Evolutionary conservation across 1,140 invertebrate species (phyloP), one percentile per base, ranked within the genome.

Genomic region (Gryon sp.): DNA sequence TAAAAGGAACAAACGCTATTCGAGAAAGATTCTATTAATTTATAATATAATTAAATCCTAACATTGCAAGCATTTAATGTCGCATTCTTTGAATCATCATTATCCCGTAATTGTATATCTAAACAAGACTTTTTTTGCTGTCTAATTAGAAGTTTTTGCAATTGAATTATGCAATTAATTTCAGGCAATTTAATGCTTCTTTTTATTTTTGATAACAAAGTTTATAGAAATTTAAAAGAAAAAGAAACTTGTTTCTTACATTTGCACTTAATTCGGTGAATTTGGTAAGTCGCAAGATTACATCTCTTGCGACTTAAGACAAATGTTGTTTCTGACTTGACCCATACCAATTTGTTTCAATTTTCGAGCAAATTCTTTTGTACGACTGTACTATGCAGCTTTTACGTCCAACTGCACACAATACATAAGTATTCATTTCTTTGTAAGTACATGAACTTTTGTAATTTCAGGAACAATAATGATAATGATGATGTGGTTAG

Each of bases 361-460:
- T 69, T 69, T 69, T 50, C 65, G 15, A 69, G 50, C 32, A 59
- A 69, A 45, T 43, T 59, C 53, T 48, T 57, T 45, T 43, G 62
- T 55, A 32, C 40, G 32, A 57, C 46, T 41, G 52, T 30, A 46
- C 40, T 46, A 24, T 15, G 11, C 15, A 12, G 20, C 28, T 20
- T 46, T 36, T 22, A 24, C n/a, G n/a, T n/a, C n/a, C n/a, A n/a
- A n/a, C n/a, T n/a, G n/a, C n/a, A n/a, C n/a, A n/a, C n/a, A n/a
- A n/a, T n/a, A n/a, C n/a, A n/a, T n/a, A n/a, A n/a, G n/a, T n/a
- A n/a, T n/a, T n/a, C n/a, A n/a, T n/a, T n/a, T n/a, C n/a, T n/a
- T n/a, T n/a, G n/a, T n/a, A n/a, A n/a, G n/a, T n/a, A n/a, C n/a
- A n/a, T n/a, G n/a, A n/a, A n/a, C n/a, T n/a, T n/a, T n/a, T n/a